Percentiles rank a stretch among this genome's conserved stretches.
Conservation (phyloP, 2,113 vertebrate genomes). For the Syrmaticus mikado region DNA sequence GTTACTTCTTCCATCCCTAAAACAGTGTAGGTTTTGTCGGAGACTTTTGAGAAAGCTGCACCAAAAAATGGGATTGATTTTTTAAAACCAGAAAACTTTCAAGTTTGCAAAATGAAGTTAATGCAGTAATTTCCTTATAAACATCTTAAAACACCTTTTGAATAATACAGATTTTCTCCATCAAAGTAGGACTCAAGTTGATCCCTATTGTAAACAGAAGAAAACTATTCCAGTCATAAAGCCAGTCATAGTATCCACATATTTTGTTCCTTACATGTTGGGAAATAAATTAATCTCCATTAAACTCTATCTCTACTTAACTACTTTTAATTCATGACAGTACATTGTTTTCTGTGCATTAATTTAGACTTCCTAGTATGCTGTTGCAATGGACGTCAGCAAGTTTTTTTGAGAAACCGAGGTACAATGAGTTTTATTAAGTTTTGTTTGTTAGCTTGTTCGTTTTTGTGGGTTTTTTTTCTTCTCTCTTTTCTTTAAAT, state of each 20-base stretch:
- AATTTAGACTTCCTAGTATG: neutral
- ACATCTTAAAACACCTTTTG: neutral
- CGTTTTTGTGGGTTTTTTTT: neutral
- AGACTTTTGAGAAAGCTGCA: neutral
- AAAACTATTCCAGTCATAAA: neutral
- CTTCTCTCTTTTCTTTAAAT: neutral
- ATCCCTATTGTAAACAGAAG: neutral
- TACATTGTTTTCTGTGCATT: neutral
- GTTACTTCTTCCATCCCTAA: neutral
- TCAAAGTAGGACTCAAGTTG: neutral
- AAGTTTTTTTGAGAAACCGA: neutral
- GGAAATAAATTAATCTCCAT: neutral
- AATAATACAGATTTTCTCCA: neutral
- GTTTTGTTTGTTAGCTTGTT: neutral
- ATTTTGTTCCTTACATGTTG: neutral
- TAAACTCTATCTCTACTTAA: neutral
- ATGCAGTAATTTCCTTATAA: neutral
- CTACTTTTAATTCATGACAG: neutral
- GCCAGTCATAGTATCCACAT: neutral
- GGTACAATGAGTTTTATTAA: neutral
- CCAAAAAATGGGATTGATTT: neutral
- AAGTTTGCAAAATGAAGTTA: neutral
- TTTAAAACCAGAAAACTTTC: neutral
- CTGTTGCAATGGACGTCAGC: neutral
- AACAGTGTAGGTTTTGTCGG: neutral